Percentiles rank a stretch among this genome's conserved stretches.
These are phyloP conservation scores for Amphipoea lucens DNA, from an alignment of 2,888 invertebrate species.

Conservation along the genomic window DNA sequence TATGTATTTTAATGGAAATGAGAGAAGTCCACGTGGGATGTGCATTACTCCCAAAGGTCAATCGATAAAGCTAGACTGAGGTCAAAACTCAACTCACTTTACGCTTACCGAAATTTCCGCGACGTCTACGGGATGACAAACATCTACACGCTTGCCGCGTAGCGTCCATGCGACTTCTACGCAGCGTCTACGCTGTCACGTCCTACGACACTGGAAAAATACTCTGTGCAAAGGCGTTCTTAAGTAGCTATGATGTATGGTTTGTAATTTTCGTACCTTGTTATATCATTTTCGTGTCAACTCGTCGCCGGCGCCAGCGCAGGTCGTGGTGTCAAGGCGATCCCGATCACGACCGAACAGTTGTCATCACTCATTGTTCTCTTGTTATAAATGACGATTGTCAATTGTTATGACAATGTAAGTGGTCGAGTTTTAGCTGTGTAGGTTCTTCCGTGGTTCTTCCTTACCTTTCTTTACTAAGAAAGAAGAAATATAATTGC, in stretches of 20 bases:
- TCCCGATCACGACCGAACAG: conserved; percentile 56
- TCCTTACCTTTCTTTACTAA: not conserved
- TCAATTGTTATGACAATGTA: conserved; percentile 42
- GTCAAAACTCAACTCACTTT: not conserved
- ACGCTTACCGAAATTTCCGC: not conserved
- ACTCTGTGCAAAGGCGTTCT: not conserved
- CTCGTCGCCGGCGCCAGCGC: conserved; percentile 66
- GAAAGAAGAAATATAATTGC: not conserved
- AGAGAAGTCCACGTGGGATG: not conserved
- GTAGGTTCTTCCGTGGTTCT: not conserved
- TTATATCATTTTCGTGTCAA: conserved; percentile 65
- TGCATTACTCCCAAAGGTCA: not conserved
- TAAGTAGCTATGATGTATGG: not conserved
- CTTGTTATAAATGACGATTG: conserved; percentile 43
- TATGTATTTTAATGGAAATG: not conserved
- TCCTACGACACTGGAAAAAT: not conserved
- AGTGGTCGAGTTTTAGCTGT: not conserved
- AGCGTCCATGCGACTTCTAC: not conserved
- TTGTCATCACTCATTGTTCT: conserved; percentile 54
- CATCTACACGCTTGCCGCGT: not conserved
- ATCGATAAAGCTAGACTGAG: not conserved
- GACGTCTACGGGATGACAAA: not conserved
- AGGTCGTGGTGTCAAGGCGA: conserved; percentile 72
- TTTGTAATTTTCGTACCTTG: conserved; percentile 40
- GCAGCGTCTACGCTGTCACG: not conserved